A percentile compares a stretch with the other conserved stretches of the same genome.
phyloP scores from a whole-genome alignment of 1,140 invertebrate species.

The Ectropis grisescens region DNA sequence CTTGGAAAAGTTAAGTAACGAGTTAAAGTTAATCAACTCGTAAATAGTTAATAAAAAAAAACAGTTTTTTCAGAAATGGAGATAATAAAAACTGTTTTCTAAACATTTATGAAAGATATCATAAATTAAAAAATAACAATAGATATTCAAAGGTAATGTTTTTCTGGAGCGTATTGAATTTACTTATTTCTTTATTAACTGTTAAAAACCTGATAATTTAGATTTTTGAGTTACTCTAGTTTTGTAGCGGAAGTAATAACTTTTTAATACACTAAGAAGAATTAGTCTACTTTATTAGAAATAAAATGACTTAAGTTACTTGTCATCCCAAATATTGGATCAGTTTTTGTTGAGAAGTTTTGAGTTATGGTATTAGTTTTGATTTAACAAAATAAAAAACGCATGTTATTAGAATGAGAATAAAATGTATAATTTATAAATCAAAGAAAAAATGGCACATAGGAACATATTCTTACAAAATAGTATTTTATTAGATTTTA shows the following conservation, averaged over 20 bases:
- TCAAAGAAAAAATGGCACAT: too few relatives aligned
- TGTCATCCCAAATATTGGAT: constrained; percentile 2
- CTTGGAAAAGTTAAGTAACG: too few relatives aligned
- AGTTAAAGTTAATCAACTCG: too few relatives aligned
- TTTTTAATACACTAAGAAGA: constrained; percentile 2
- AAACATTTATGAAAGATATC: neutral
- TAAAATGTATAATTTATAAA: neutral
- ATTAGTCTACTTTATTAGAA: constrained; percentile 3
- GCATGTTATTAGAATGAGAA: constrained; percentile 4
- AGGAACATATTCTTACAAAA: too few relatives aligned
- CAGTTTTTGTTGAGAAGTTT: constrained; percentile 2
- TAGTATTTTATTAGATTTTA: too few relatives aligned
- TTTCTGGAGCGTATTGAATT: constrained; percentile 3
- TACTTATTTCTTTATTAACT: constrained; percentile 3
- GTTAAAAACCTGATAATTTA: constrained; percentile 3
- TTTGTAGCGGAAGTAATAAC: constrained; percentile 2
- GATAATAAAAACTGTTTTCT: neutral
- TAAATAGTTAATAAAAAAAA: too few relatives aligned
- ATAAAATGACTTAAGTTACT: constrained; percentile 5
- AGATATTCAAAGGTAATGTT: constrained; percentile 2
- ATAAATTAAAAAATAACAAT: constrained; percentile 4
- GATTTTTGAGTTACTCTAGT: constrained; percentile 4
- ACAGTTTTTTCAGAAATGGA: too few relatives aligned
- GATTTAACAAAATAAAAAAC: constrained; percentile 1
- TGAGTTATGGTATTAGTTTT: too few relatives aligned